phyloP scores from a whole-genome alignment of 2,797 vertebrate genomes.

The Enteromius anoplus region DNA sequence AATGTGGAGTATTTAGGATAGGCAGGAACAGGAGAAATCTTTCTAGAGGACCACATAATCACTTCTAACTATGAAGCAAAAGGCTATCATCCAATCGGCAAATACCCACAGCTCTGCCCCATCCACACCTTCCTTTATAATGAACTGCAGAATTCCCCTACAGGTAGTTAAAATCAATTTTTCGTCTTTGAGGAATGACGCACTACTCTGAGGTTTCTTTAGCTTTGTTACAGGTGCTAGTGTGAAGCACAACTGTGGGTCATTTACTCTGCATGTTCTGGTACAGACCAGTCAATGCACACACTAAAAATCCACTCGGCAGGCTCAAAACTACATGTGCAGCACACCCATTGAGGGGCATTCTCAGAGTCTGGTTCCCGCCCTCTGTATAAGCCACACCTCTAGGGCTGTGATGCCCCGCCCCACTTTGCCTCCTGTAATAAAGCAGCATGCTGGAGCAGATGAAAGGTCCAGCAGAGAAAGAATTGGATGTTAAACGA shows the following conservation, averaged over 20 bases:
- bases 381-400: constrained; percentile 57
- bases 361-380: constrained; percentile 55
- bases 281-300: constrained; percentile 53
- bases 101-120: constrained; percentile 63
- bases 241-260: constrained; percentile 55
- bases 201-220: background rate
- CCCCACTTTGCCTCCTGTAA: constrained; percentile 61
- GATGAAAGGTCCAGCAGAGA: constrained; percentile 57
- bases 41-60: constrained; percentile 30
- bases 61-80: constrained; percentile 47
- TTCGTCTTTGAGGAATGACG: background rate
- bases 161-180: background rate
- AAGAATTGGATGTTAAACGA: constrained; percentile 50
- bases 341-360: constrained; percentile 65
- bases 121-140: background rate
- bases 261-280: constrained; percentile 67
- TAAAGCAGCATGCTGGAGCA: constrained; percentile 70
- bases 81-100: constrained; percentile 55
- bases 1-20: background rate
- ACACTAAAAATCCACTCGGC: constrained; percentile 58
- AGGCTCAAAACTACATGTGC: constrained; percentile 63
- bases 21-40: background rate
- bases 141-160: background rate
- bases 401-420: constrained; percentile 57
- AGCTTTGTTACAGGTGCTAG: constrained; percentile 38